Evolutionary conservation across 2,888 invertebrate species (phyloP), one percentile per base, ranked within the genome.

Genomic region (Noctua fimbriata): DNA sequence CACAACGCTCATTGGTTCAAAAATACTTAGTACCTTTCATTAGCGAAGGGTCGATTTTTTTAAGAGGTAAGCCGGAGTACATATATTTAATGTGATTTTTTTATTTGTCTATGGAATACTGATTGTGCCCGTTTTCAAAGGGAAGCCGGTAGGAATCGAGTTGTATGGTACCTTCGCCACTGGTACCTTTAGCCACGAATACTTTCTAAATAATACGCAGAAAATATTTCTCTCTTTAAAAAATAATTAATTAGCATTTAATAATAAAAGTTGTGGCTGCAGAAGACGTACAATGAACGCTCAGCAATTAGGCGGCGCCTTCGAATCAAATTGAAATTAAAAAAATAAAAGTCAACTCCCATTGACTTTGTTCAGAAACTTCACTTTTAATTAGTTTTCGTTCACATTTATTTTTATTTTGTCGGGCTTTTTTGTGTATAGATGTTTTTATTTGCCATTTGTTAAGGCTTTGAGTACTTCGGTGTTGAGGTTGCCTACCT

Each of bases 181-280:
- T n/a, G n/a, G 41, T n/a, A 9, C 49, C 16, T 2, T 16, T 3
- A 36, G 52, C 60, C 24, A 44, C n/a, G 16, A 76, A 24, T 47
- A 41, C n/a, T 82, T 41, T 76, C 63, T 18, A 69, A 78, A 63
- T 3, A 52, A 28, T 72, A 7, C 16, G 14, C n/a, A 52, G 65
- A 60, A 47, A 65, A 69, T 58, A 73, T 73, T 81, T 79, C 78
- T 58, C 81, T 76, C 28, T 36, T 41, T 69, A 79, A 63, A 69
- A 63, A 66, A 66, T 74, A 82, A 86, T 89, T 88, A 89, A 86
- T 88, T 84, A 84, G 81, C 86, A 71, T 89, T 88, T 88, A 86
- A 84, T 88, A 78, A 89, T 83, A 84, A 88, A 89, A 88, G 66
- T 89, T 69, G 55, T 73, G 89, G 77, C 84, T 88, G 88, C 44